Base-by-base conservation (phyloP, 2,113 vertebrate genomes). In the Chaetodon trifascialis region DNA sequence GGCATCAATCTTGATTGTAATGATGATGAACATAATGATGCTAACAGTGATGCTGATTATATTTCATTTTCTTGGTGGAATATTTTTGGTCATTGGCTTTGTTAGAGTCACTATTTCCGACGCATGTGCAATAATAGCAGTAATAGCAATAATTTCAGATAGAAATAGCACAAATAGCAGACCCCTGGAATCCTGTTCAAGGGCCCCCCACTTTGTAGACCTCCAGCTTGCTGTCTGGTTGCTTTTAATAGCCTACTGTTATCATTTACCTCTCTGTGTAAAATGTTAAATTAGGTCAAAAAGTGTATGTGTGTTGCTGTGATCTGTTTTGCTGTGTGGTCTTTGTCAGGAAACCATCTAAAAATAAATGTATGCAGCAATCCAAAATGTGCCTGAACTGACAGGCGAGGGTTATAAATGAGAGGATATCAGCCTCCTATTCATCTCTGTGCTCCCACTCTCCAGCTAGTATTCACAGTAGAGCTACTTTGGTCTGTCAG, bases 401-500 rank as follows among this genome's bases (percentile, higher is more conserved):
- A 83, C 88, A 82, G 72, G 49, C 25, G 64, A 38, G 58, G 68
- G 80, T 86, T 87, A 82, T n/a, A 90, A 90, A 89, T 82, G 68
- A 84, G 85, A 84, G 56, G 70, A 85, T 85, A 83, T 80, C 79
- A 89, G 82, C 54, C 1, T 73, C 60, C 60, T 68, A 73, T 78
- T 86, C 84, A 86, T 90, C 82, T 84, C 72, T 5, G 68, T 68
- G 63, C 78, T 80, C 78, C 68, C 75, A 76, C 86, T 89, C 55
- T 70, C 64, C 82, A 73, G 72, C 80, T 80, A 69, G 54, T 58
- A 75, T 83, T 89, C 89, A 59, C 62, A 68, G 70, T 9, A 49
- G 91, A 88, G 85, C 65, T 46, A 52, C 87, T 90, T 88, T 81
- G 93, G 90, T 88, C 84, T 84, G 78, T 85, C 92, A 66, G 88